Base-by-base conservation (phyloP, 92 coral and sea anemone genomes). In the Porites lobata region DNA sequence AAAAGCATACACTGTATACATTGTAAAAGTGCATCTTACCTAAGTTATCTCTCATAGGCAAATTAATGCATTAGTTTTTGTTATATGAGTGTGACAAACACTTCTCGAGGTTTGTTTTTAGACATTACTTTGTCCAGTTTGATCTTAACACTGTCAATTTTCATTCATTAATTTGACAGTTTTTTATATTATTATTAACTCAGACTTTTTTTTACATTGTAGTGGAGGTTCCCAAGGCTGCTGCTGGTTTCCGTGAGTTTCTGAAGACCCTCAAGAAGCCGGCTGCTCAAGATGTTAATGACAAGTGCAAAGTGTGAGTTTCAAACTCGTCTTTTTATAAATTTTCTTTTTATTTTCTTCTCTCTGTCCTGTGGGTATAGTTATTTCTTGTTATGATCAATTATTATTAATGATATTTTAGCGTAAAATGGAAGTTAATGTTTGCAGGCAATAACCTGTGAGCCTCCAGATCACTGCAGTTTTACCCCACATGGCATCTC, bases 241-340 rank as follows among this genome's bases (percentile, higher is more conserved):
- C 94, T 38, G 85, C 91, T 43, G 92, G 96, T 83, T 97, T 97
- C 63, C 92, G 91, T 54, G 95, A 90, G 63, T 97, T 97, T 65
- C 92, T 97, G 18, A 97, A 95, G 83, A 97, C 95, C 13, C 87
- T 97, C 18, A 94, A 87, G 80, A 94, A 92, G 79, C 99, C 99
- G 9, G 99, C 99, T 13, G 99, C 99, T 13, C 99, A 94, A 73
- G 99, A 97, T 92, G 96, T 97, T 65, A 96, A 88, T 89, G 94
- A 96, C 10, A 96, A 93, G 84, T 97, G 99, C 86, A 93, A 87
- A 87, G 72, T 70, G 99, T 97, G 85, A 97, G 99, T 90, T 68
- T 18, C n/a, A 6, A 29, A 19, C 9, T 10, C 18, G 17, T 50
- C 19, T 2, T 26, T 38, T 8, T 14, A 69, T 69, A 59, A 24